A percentile compares a stretch with the other conserved stretches of the same genome.
Evolutionary conservation across 2,888 invertebrate genomes (phyloP).

Genomic region (Polydrusus tereticollis): DNA sequence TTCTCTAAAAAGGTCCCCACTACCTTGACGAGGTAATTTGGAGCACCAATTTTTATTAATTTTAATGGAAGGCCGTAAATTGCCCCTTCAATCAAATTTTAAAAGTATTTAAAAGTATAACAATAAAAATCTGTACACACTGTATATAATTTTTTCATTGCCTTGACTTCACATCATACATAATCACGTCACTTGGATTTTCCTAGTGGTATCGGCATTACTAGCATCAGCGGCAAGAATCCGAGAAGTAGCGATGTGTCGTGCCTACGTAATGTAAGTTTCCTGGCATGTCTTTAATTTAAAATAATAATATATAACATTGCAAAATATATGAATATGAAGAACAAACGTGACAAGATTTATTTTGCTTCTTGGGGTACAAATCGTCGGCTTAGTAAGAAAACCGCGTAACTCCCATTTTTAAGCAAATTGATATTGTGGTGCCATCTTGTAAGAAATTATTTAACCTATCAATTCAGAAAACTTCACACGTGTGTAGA

Average conservation of each 20-base stretch:
- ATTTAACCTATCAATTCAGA: no score
- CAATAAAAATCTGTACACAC: neutral
- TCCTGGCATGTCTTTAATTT: conserved; percentile 15
- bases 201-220: conserved; percentile 3
- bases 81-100: no score
- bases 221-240: conserved; percentile 27
- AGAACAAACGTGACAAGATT: conserved; percentile 1
- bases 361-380: neutral
- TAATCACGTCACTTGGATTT: conserved; percentile 36
- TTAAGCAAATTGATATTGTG: no score
- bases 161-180: conserved; percentile 10
- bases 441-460: no score
- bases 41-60: no score
- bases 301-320: conserved; percentile 18
- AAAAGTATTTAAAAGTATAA: no score
- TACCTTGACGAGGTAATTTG: no score
- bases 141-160: neutral
- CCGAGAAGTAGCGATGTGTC: neutral
- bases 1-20: no score
- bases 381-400: no score
- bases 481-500: no score
- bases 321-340: conserved; percentile 8
- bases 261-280: conserved; percentile 17
- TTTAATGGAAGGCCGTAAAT: no score
- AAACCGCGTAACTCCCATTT: no score